Evolutionary conservation across 2,113 vertebrate genomes (phyloP), one percentile per base, ranked within the genome.

Genomic region (Ptilonorhynchus violaceus): DNA sequence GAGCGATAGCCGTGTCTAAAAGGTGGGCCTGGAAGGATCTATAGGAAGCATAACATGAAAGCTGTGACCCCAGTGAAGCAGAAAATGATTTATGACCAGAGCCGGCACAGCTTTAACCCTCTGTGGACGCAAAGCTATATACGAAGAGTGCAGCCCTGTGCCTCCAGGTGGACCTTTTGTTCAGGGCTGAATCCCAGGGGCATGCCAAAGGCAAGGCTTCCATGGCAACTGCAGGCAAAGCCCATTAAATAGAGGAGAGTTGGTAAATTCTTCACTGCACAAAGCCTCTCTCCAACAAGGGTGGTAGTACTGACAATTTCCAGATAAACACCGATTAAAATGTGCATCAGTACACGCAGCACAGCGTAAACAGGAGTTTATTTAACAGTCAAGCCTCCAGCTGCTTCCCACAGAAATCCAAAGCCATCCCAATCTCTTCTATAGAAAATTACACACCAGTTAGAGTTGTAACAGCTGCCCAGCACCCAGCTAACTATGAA

Each of bases 311-410:
- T 31, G 58, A 24, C 4, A 46, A 31, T 4, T 9, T 41, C 39
- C 52, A 78, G 22, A 30, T 13, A 33, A 77, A 85, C 46, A 22
- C 41, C 6, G 21, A 11, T 28, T 21, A 16, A 49, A 53, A 14
- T 1, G 20, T 55, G 5, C 12, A 19, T 37, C 30, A 24, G 7
- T 8, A 27, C 6, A 46, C 6, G 5, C 37, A 68, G 37, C 33
- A 14, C 13, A 17, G 17, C 0, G 0, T 22, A 46, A 87, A 17
- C 0, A 67, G 9, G 62, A 50, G 11, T 63, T 70, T 0, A 8
- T 30, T 12, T 7, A 21, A 17, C 42, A 50, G 39, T 1, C 28
- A 66, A 49, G 31, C 16, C 23, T 79, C 59, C 28, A 53, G 62
- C 69, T 64, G 64, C 58, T 67, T 69, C 42, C 42, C 41, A 44